These are phyloP conservation scores for Pseudochirops corinnae DNA, from an alignment of 2,797 vertebrate genomes.

Conservation along the genomic window DNA sequence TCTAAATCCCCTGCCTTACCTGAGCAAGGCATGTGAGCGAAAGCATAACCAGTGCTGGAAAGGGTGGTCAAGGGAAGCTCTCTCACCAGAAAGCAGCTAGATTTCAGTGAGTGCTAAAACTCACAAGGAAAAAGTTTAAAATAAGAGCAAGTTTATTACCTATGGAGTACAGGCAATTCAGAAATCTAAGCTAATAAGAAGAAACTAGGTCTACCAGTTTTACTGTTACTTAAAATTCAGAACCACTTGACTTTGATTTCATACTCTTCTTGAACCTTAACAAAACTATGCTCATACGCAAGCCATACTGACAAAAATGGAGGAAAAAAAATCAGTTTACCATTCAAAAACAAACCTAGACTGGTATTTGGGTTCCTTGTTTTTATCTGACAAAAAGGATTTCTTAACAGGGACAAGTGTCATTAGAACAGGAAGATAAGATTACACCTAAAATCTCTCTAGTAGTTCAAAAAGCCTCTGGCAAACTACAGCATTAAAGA, in stretches of 20 bases:
- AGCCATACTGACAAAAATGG: not conserved
- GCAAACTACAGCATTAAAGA: conserved; percentile 39
- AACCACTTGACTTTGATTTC: not conserved
- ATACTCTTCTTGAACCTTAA: not conserved
- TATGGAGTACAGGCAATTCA: not conserved
- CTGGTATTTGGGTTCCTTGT: not conserved
- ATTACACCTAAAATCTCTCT: conserved; percentile 41
- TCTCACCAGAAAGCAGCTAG: not conserved
- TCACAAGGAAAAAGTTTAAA: not conserved
- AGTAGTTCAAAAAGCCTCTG: conserved; percentile 32
- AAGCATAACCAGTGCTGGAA: not conserved
- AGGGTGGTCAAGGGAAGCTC: not conserved
- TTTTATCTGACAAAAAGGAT: conserved; percentile 40
- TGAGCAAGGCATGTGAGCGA: not conserved
- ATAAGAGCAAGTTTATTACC: not conserved
- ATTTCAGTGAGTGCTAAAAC: not conserved
- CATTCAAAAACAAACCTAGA: not conserved
- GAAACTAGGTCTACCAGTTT: not conserved
- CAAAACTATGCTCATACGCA: not conserved
- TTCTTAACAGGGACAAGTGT: conserved; percentile 25
- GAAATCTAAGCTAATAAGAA: conserved; percentile 1
- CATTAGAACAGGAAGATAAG: conserved; percentile 28
- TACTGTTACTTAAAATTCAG: conserved; percentile 23
- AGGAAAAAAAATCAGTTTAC: not conserved
- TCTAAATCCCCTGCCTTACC: not conserved